A percentile compares a stretch with the other conserved stretches of the same genome.
phyloP scores from a whole-genome alignment of 2,888 invertebrate genomes.

The Oeneis ivallda region DNA sequence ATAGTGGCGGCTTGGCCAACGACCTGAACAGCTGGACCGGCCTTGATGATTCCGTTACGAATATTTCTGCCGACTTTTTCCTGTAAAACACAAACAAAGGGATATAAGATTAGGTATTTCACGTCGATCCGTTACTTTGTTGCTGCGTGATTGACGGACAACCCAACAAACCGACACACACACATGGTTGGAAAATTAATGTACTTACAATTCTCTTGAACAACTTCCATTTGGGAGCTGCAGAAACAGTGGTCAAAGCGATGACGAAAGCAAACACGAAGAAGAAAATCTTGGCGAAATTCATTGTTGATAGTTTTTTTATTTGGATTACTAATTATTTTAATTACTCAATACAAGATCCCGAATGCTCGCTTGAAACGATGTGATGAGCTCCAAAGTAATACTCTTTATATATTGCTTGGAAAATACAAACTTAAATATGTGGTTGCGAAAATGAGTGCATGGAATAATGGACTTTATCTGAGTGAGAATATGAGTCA shows the following conservation, averaged over 20 bases:
- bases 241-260: constrained; percentile 46
- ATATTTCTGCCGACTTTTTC: constrained; percentile 52
- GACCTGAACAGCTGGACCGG: constrained; percentile 54
- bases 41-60: constrained; percentile 54
- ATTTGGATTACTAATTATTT: neutral
- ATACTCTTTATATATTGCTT: constrained; percentile 6
- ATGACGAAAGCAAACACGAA: constrained; percentile 52
- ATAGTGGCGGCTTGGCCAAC: constrained; percentile 48
- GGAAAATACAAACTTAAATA: neutral
- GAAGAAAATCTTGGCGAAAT: constrained; percentile 52
- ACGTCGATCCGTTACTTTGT: too few species aligned
- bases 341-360: constrained; percentile 1
- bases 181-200: too few species aligned
- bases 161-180: too few species aligned
- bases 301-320: constrained; percentile 43
- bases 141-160: too few species aligned
- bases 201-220: constrained; percentile 61
- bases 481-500: neutral
- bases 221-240: too few species aligned
- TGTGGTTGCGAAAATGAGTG: neutral
- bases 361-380: constrained; percentile 5
- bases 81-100: constrained; percentile 42
- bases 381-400: neutral
- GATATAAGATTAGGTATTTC: neutral
- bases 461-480: neutral